These are phyloP conservation scores for Uropsilus gracilis DNA, from an alignment of 2,113 vertebrate species.

Conservation along the genomic window DNA sequence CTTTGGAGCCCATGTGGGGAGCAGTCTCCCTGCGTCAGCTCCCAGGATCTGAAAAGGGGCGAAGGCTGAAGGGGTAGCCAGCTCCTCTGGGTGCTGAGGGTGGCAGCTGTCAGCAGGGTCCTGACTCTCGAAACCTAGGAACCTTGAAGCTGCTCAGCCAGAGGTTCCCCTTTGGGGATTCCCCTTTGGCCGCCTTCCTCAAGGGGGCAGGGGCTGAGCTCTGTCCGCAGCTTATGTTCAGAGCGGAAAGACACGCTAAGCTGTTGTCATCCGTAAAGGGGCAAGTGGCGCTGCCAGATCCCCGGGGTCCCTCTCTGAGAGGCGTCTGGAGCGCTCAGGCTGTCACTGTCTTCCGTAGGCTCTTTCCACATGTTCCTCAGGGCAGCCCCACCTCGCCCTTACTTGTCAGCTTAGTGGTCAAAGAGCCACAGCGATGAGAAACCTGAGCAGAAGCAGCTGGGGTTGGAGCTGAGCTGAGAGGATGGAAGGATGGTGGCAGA, in stretches of 20 bases:
- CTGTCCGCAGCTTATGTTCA: background rate
- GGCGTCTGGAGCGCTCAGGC: too few relatives aligned
- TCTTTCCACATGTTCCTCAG: background rate
- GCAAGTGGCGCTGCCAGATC: too few relatives aligned
- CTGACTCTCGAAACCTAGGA: background rate
- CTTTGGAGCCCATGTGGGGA: background rate
- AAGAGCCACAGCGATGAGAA: rapidly evolving
- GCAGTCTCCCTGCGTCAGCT: background rate
- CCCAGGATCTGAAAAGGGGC: background rate
- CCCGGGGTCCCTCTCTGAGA: too few relatives aligned
- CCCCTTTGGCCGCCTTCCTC: rapidly evolving
- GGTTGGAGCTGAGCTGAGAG: background rate
- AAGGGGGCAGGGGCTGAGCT: too few relatives aligned
- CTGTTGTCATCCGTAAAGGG: background rate
- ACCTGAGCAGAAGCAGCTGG: background rate
- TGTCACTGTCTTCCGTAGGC: background rate
- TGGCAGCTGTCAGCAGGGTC: background rate
- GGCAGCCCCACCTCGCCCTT: background rate
- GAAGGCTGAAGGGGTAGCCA: too few relatives aligned
- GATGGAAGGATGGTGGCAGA: background rate
- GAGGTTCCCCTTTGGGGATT: rapidly evolving
- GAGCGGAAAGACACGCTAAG: rapidly evolving
- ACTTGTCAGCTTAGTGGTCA: background rate
- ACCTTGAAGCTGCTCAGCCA: rapidly evolving
- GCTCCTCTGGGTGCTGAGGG: background rate